Base-by-base conservation (phyloP, 37 sponge, comb jelly and placozoan genomes). In the Aplysina aerophoba region DNA sequence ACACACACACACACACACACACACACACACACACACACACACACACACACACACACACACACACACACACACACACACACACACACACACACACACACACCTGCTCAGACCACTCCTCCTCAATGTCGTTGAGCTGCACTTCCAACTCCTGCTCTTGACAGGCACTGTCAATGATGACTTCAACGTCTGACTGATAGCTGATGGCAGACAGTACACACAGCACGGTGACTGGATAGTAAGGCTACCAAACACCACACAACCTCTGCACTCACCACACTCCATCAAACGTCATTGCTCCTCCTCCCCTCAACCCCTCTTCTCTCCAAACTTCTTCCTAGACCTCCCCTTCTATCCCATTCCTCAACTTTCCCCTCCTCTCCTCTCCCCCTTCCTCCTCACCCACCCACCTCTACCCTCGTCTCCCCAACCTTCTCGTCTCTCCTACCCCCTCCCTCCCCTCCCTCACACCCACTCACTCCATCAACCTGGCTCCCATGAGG, bases 71-170 rank as follows among this genome's bases (percentile, higher is more conserved):
- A 62, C 25, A 62, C 25, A 62, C 25, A 62, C 25, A 62, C 25
- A 62, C 25, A 62, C 25, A 62, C 25, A 25, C 25, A 62, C 25
- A 62, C 58, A 68, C 16, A 69, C 77, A 22, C 33, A 92, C 93
- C 83, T 92, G 93, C 78, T 97, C 95, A 21, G 86, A 89, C 95
- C 97, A 97, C 59, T 92, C 89, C 55, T 94, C 97, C 77, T 92
- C 91, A 17, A 94, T 90, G 36, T 36, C 59, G 59, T 78, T 84
- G 58, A 92, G 85, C 60, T 87, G 73, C 37, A 84, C 64, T 67
- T 94, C 95, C 38, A 97, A 86, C 0, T 88, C 57, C 28, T 87
- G 81, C 40, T 94, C 95, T n/a, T 36, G 33, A 35, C 64, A 62
- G n/a, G 97, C 95, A 90, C 87, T 75, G 0, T 36, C 41, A 13